Conservation (phyloP, 2,113 vertebrate species). For the Ahaetulla prasina region DNA sequence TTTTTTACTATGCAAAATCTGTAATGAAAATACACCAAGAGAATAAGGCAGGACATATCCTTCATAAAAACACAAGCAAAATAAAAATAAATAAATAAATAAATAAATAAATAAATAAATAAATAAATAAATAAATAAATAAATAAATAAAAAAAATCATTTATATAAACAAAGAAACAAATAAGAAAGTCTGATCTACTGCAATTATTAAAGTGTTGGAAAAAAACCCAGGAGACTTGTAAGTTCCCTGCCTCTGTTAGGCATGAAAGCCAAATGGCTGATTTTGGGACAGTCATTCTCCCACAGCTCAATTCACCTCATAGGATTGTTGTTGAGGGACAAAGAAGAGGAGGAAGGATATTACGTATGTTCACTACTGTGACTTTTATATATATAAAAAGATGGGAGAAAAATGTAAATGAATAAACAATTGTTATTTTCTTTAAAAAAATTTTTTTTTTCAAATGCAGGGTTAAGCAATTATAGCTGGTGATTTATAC, state of each 20-base stretch:
- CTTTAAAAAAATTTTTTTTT: background rate
- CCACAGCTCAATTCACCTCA: background rate
- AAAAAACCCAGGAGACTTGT: background rate
- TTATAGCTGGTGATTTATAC: background rate
- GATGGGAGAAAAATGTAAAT: background rate
- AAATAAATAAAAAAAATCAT: too few relatives aligned
- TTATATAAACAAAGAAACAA: too few relatives aligned
- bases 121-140: too few relatives aligned
- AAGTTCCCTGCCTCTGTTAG: background rate
- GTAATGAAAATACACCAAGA: background rate
- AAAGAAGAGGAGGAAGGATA: background rate
- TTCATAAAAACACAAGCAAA: background rate
- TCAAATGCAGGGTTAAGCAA: background rate
- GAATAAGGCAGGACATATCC: background rate
- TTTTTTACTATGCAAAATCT: background rate
- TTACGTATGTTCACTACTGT: background rate
- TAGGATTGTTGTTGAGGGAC: background rate
- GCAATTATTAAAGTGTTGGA: background rate
- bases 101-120: too few relatives aligned
- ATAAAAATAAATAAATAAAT: background rate
- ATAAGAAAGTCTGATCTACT: background rate
- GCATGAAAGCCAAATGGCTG: background rate
- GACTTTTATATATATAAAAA: too few relatives aligned
- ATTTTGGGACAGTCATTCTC: background rate
- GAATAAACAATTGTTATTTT: background rate